A percentile compares a stretch with the other conserved stretches of the same genome.
phyloP scores from a whole-genome alignment of 2,113 vertebrate genomes.

The Clarias macrocephalus region DNA sequence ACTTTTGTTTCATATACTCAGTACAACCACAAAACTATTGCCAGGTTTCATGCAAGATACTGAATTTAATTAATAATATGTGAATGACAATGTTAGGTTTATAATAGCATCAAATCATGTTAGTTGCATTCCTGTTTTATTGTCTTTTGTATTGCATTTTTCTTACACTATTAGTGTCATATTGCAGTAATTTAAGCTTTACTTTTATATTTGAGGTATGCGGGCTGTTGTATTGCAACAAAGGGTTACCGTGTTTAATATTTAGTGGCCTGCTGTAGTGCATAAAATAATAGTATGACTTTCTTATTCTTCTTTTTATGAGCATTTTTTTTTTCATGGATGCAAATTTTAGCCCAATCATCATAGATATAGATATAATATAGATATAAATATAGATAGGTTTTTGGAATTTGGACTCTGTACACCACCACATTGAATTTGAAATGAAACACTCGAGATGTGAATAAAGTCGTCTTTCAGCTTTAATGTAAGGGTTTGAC shows the following conservation, averaged over 20 bases:
- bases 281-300: slow-evolving; percentile 34
- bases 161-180: not conserved
- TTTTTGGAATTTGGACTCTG: no score
- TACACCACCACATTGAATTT: no score
- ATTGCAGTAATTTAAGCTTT: not conserved
- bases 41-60: not conserved
- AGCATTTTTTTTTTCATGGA: slow-evolving; percentile 10
- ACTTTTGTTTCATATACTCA: not conserved
- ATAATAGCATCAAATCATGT: not conserved
- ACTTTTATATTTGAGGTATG: not conserved
- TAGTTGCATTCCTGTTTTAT: not conserved
- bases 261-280: slow-evolving; percentile 4
- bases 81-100: not conserved
- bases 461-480: no score
- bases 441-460: no score
- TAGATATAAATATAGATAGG: no score
- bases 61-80: not conserved
- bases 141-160: not conserved
- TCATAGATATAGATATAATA: not conserved
- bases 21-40: not conserved
- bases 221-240: not conserved
- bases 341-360: slow-evolving; percentile 37
- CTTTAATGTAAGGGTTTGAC: no score
- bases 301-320: slow-evolving; percentile 37
- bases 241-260: not conserved